Evolutionary conservation across 2,888 invertebrate genomes (phyloP).

Genomic region (Drosophila monieri): DNA sequence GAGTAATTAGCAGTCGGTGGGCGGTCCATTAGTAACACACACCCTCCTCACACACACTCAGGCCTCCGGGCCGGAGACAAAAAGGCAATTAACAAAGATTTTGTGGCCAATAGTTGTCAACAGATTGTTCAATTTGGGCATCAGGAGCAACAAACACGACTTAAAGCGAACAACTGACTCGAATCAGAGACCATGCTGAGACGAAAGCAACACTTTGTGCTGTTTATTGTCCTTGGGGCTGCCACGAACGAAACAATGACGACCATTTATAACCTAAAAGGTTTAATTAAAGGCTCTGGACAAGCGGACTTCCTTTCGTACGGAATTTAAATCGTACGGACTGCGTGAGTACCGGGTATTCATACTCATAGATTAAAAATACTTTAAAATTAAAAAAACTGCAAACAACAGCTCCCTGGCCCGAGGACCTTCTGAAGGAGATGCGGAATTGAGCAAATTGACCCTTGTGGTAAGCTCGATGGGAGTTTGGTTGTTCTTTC

Average conservation of each 20-base stretch:
- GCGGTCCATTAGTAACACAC: conserved; percentile 41
- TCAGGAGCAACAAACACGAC: conserved; percentile 6
- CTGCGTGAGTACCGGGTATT: background rate
- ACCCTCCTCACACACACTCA: conserved; percentile 6
- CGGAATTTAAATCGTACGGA: too few relatives aligned
- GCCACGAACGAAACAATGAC: background rate
- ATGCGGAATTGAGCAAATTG: conserved; percentile 33
- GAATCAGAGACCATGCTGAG: conserved; percentile 3
- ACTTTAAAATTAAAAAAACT: background rate
- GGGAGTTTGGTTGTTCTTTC: conserved; percentile 33
- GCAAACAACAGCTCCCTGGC: background rate
- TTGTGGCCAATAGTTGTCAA: conserved; percentile 60
- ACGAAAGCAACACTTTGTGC: conserved; percentile 22
- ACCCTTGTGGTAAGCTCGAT: conserved; percentile 27
- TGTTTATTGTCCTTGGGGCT: conserved; percentile 11
- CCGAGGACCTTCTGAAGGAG: conserved; percentile 7
- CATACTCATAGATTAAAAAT: background rate
- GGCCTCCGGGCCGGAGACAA: conserved; percentile 38
- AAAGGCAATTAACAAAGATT: conserved; percentile 62
- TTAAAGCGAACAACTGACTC: conserved; percentile 10
- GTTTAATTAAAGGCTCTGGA: background rate
- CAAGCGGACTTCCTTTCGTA: too few relatives aligned
- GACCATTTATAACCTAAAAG: background rate
- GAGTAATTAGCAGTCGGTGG: conserved; percentile 26
- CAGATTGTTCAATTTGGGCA: conserved; percentile 51